Evolutionary conservation across 2,113 vertebrate species (phyloP).

Genomic region (Tachysurus vachellii): DNA sequence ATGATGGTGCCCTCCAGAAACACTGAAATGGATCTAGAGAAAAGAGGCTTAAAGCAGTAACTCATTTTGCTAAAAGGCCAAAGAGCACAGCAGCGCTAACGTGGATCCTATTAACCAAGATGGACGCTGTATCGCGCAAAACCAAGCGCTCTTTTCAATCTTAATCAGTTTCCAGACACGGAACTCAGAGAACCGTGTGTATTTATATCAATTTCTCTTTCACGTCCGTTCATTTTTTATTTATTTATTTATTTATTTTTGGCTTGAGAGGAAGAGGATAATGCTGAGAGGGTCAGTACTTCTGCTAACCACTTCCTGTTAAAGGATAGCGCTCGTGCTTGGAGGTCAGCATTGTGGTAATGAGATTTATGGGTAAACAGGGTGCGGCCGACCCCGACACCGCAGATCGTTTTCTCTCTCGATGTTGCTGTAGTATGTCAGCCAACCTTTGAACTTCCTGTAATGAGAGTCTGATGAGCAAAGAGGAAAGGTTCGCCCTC

Average conservation of each 20-base stretch:
- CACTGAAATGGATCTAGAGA: slow-evolving; percentile 36
- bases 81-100: slow-evolving; percentile 33
- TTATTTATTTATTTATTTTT: background rate
- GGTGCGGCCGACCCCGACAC: slow-evolving; percentile 18
- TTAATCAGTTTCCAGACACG: slow-evolving; percentile 13
- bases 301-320: slow-evolving; percentile 44
- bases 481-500: slow-evolving; percentile 21
- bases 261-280: slow-evolving; percentile 16
- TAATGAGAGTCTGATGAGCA: slow-evolving; percentile 54
- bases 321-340: slow-evolving; percentile 29
- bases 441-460: slow-evolving; percentile 42
- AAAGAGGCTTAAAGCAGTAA: slow-evolving; percentile 34
- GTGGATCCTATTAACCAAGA: slow-evolving; percentile 30
- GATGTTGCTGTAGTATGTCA: slow-evolving; percentile 35
- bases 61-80: slow-evolving; percentile 45
- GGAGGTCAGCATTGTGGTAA: slow-evolving; percentile 51
- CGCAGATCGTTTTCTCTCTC: slow-evolving; percentile 29
- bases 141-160: slow-evolving; percentile 26
- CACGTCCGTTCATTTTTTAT: background rate
- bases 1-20: slow-evolving; percentile 50
- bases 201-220: background rate
- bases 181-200: background rate
- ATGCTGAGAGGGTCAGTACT: slow-evolving; percentile 27
- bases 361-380: slow-evolving; percentile 57
- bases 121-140: slow-evolving; percentile 18